A percentile compares a stretch with the other conserved stretches of the same genome.
phyloP scores from a whole-genome alignment of 2,888 invertebrate genomes.

The Cynaeus angustus region DNA sequence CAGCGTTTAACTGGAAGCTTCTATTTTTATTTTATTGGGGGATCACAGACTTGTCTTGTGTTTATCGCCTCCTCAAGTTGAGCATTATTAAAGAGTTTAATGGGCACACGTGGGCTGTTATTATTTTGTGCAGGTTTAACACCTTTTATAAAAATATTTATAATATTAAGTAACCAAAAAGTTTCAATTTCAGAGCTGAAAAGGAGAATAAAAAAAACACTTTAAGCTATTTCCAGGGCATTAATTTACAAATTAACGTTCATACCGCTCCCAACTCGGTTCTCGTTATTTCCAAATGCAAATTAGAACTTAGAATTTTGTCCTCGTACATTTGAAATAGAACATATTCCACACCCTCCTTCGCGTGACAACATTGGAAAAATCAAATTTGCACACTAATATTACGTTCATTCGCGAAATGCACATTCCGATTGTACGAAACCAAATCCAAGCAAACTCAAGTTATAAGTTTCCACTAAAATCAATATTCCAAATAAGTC shows the following conservation, averaged over 20 bases:
- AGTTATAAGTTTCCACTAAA: background rate
- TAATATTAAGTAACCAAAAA: too few species aligned
- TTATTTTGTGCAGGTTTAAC: background rate
- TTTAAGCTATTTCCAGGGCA: too few species aligned
- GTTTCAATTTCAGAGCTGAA: too few species aligned
- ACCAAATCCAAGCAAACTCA: too few species aligned
- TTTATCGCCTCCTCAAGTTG: slow-evolving; percentile 3
- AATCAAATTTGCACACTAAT: slow-evolving; percentile 4
- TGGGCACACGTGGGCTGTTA: background rate
- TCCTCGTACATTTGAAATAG: slow-evolving; percentile 1
- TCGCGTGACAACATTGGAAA: background rate
- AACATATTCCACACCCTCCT: background rate
- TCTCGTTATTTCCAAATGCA: background rate
- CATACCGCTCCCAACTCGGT: background rate
- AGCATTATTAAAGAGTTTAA: background rate
- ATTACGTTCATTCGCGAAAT: background rate
- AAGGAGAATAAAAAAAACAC: too few species aligned
- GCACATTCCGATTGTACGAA: background rate
- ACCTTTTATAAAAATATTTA: background rate
- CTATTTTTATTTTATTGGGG: background rate
- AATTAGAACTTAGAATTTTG: background rate
- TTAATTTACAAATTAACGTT: background rate
- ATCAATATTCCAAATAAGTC: slow-evolving; percentile 2
- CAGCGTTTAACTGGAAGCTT: background rate
- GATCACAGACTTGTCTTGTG: background rate